A percentile compares a stretch with the other conserved stretches of the same genome.
Conservation (phyloP, 2,888 invertebrate genomes). For the Myopa tessellatipennis region DNA sequence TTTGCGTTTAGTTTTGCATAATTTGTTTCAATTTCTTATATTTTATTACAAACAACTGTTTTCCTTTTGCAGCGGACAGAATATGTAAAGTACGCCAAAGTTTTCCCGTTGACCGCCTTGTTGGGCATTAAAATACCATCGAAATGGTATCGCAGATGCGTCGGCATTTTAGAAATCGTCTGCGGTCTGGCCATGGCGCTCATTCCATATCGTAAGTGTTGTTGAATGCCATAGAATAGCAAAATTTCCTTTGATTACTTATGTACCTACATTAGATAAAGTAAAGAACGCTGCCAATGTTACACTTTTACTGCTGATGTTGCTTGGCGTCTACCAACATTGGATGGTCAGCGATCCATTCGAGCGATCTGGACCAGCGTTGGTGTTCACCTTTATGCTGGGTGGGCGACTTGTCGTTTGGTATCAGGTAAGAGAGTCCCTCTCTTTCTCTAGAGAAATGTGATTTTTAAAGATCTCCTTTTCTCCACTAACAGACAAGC, state of each 20-base stretch:
- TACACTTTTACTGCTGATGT: conserved; percentile 83
- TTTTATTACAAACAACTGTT: not conserved
- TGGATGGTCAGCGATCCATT: conserved; percentile 93
- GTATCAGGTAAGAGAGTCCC: conserved; percentile 67
- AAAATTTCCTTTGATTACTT: not conserved
- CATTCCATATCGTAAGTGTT: conserved; percentile 83
- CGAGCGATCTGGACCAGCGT: conserved; percentile 88
- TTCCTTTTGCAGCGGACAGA: conserved; percentile 81
- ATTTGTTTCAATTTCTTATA: conserved; percentile 29
- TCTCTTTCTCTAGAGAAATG: not conserved
- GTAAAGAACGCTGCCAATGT: conserved; percentile 91
- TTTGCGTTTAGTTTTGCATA: conserved; percentile 50
- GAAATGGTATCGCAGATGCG: conserved; percentile 89
- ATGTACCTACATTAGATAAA: conserved; percentile 74
- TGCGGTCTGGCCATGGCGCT: conserved; percentile 86
- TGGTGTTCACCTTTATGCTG: conserved; percentile 93
- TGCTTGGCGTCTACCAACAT: conserved; percentile 92
- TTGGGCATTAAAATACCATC: conserved; percentile 89
- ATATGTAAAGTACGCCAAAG: conserved; percentile 96
- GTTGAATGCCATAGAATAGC: not conserved
- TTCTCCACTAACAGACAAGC: conserved; percentile 69
- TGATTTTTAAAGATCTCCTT: not conserved
- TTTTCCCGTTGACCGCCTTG: conserved; percentile 84
- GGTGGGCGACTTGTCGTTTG: conserved; percentile 89
- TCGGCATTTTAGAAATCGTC: conserved; percentile 85